Conservation (phyloP, 1,140 invertebrate genomes). For the Phortica variegata region DNA sequence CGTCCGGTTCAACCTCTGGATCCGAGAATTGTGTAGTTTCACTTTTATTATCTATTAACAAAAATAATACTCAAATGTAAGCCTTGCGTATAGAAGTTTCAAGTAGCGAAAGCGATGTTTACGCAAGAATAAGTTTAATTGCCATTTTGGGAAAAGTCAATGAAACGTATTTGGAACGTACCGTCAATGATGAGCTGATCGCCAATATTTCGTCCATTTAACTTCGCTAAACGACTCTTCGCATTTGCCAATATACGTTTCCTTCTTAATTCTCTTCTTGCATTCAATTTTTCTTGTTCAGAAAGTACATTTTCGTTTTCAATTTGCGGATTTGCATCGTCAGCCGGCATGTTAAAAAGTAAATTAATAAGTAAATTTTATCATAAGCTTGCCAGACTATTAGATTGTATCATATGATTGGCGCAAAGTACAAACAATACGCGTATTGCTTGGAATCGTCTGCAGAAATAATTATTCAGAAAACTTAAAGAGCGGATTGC, state of each 20-base stretch:
- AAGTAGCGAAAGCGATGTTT: neutral
- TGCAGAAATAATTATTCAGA: no score
- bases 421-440: neutral
- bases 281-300: neutral
- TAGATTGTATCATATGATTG: neutral
- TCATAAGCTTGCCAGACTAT: neutral
- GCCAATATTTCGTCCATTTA: neutral
- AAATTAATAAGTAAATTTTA: neutral
- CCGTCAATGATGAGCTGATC: neutral
- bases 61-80: neutral
- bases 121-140: neutral
- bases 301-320: neutral
- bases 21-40: slow-evolving; percentile 17
- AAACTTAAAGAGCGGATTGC: no score
- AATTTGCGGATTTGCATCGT: no score
- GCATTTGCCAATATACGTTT: neutral
- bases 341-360: no score
- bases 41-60: slow-evolving; percentile 1
- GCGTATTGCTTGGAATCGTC: neutral
- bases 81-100: neutral
- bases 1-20: slow-evolving; percentile 21
- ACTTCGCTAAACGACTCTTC: neutral
- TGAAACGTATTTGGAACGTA: neutral
- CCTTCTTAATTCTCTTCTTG: neutral
- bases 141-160: neutral